Evolutionary conservation across 2,113 vertebrate genomes (phyloP), one percentile per base, ranked within the genome.

Genomic region (Siphamia tubifer): DNA sequence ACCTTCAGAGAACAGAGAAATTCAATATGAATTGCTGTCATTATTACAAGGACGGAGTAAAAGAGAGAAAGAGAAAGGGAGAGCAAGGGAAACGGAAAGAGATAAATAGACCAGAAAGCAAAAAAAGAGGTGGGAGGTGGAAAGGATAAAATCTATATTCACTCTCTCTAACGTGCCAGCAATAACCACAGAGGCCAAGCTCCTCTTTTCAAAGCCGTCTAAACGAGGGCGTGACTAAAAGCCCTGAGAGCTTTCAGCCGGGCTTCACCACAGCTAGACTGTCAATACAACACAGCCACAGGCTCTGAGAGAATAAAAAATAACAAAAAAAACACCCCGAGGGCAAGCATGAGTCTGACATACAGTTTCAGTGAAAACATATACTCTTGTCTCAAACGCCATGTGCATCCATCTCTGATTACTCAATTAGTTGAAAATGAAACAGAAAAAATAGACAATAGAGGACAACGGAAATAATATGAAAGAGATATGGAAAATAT

Each of bases 61-160:
- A 72, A 49, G 66, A 61, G 61, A 60, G 42, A 64, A 47, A 61
- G 61, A 60, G 42, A 64, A 47, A 53, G 15, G 19, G 61, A 60
- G 57, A 74, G 47, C 4, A 44, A 61, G 43, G 47, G 61, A 53
- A 54, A 72, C 8, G 3, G 48, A 63, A 17, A 70, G 69, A 75
- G 76, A 83, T 74, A 81, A 84, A 85, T 69, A 57, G 72, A 68
- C 40, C 34, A 57, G 71, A 76, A 62, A 48, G 55, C n/a, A 49
- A 64, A 56, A 58, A 65, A 65, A 25, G 45, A 72, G 61, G 74
- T 76, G 77, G 69, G 77, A 83, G 79, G 77, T 72, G 66, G 77
- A 78, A 79, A 69, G 66, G 74, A 85, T 83, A 79, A 89, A 90
- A 91, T 91, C 89, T 87, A 84, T 91, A 90, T 88, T 87, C 74